Conservation (phyloP, 2,113 vertebrate species). For the Muntiacus muntjak region DNA sequence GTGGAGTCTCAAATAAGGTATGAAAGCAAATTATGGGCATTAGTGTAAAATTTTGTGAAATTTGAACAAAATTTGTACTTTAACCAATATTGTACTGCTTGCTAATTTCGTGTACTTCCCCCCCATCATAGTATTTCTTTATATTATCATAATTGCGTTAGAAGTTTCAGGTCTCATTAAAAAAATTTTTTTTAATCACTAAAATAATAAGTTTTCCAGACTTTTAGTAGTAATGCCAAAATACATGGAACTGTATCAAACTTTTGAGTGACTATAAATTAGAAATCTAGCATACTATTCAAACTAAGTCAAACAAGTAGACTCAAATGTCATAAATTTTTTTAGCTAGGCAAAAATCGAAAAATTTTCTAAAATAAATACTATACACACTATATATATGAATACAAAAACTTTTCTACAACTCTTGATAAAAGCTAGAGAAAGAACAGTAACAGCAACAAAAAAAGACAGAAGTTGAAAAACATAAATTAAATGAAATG, state of each 20-base stretch:
- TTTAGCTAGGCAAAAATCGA: background rate
- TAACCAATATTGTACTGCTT: background rate
- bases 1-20: background rate
- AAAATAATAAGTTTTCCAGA: background rate
- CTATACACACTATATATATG: background rate
- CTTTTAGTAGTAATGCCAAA: background rate
- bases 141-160: background rate
- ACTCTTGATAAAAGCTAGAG: background rate
- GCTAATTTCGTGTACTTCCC: background rate
- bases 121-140: background rate
- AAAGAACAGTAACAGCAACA: background rate
- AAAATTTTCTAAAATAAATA: background rate
- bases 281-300: background rate
- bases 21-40: background rate
- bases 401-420: background rate
- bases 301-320: background rate
- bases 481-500: background rate
- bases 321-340: background rate
- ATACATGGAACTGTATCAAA: background rate
- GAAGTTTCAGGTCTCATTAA: background rate
- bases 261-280: background rate
- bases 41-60: background rate
- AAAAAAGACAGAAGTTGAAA: background rate
- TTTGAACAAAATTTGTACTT: background rate
- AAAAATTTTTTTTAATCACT: background rate